phyloP scores from a whole-genome alignment of 2,113 vertebrate species.

The Trogon surrucura region DNA sequence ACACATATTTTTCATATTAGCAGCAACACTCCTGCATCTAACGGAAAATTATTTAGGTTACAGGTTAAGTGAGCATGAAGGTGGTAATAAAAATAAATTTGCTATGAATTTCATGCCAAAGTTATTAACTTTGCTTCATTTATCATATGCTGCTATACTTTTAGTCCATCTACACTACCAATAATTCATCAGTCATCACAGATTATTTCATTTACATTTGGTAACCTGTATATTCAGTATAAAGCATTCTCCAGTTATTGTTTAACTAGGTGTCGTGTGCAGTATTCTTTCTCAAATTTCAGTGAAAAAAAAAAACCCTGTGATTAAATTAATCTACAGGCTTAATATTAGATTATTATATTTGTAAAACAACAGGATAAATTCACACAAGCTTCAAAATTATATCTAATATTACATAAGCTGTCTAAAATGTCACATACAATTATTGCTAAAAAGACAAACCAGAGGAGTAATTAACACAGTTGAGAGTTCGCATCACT shows the following conservation, averaged over 20 bases:
- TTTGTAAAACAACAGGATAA: conserved; percentile 46
- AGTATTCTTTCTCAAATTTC: conserved; percentile 18
- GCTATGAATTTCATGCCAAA: neutral
- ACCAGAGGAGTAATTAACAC: conserved; percentile 45
- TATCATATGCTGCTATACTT: neutral
- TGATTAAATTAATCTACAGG: neutral
- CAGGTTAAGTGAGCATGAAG: neutral
- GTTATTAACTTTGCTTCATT: conserved; percentile 1
- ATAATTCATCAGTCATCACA: neutral
- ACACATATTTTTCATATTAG: neutral
- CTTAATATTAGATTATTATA: conserved; percentile 23
- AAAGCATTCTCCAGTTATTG: neutral
- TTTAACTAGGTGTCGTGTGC: neutral
- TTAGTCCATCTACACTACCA: neutral
- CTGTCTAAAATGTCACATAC: conserved; percentile 27
- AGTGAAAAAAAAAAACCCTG: neutral
- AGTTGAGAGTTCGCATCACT: conserved; percentile 6
- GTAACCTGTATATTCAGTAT: neutral
- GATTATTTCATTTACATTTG: neutral
- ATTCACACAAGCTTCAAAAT: conserved; percentile 35
- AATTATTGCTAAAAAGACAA: conserved; percentile 45
- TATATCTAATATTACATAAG: conserved; percentile 22
- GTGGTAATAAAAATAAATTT: conserved; percentile 23
- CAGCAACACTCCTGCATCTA: neutral
- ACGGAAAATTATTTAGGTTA: neutral